Conservation (phyloP, 2,113 vertebrate genomes). For the Aramus guarauna region DNA sequence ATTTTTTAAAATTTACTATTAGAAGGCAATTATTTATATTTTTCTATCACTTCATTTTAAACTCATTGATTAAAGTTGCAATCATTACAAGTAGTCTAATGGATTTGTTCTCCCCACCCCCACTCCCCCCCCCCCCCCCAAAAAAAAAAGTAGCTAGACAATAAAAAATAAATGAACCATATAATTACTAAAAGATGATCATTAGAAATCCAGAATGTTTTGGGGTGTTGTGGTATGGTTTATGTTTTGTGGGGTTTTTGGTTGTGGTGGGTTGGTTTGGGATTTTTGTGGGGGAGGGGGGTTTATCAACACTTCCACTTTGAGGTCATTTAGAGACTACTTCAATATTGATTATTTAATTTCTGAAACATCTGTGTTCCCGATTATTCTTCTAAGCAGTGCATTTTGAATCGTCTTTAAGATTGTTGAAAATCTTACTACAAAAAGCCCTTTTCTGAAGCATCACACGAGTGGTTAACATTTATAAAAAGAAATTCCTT, state of each 20-base stretch:
- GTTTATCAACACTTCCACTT: background rate
- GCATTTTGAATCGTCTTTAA: background rate
- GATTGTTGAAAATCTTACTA: background rate
- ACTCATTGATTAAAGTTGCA: background rate
- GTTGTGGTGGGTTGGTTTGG: too few species aligned
- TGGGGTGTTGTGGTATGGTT: too few species aligned
- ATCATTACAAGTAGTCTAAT: background rate
- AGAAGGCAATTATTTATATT: background rate
- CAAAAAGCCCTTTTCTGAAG: background rate
- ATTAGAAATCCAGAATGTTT: background rate
- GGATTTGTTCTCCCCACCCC: fast-evolving
- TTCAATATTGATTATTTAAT: background rate
- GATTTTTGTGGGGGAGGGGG: too few species aligned
- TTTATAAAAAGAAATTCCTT: background rate
- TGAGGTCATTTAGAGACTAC: background rate
- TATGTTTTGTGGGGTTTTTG: too few species aligned
- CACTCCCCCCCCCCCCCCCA: fast-evolving
- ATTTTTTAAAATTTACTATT: background rate
- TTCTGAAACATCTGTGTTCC: background rate
- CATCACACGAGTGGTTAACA: background rate
- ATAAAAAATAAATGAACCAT: background rate
- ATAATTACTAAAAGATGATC: background rate
- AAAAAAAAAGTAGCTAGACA: background rate
- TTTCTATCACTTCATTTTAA: background rate
- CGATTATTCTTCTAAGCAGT: background rate